A percentile compares a stretch with the other conserved stretches of the same genome.
These are phyloP conservation scores for Entosphenus tridentatus DNA, from an alignment of 2,113 vertebrate genomes.

Conservation along the genomic window DNA sequence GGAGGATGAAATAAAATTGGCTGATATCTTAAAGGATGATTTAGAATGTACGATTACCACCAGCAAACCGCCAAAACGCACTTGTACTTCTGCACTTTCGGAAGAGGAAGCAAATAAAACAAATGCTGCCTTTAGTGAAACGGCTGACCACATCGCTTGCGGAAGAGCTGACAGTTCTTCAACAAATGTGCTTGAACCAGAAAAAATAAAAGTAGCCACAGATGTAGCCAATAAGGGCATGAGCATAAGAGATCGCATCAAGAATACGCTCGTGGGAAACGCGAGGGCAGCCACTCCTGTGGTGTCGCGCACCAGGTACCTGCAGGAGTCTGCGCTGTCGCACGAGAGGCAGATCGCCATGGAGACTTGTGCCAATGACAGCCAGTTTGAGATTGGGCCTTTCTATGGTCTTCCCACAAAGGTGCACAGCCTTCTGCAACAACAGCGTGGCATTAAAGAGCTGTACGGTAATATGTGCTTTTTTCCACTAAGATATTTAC, in stretches of 20 bases:
- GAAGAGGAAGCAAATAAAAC: slow-evolving; percentile 6
- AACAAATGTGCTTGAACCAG: slow-evolving; percentile 5
- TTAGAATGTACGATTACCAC: not conserved
- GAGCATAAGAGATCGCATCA: slow-evolving; percentile 50
- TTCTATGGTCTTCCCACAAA: slow-evolving; percentile 77
- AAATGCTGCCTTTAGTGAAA: not conserved
- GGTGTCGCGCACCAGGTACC: slow-evolving; percentile 30
- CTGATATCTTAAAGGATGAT: no score
- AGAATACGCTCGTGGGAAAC: slow-evolving; percentile 54
- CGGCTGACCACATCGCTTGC: not conserved
- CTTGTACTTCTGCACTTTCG: not conserved
- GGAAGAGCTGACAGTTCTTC: not conserved
- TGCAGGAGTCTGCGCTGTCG: slow-evolving; percentile 40
- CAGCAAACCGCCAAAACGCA: not conserved
- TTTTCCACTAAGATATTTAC: no score
- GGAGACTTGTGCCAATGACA: slow-evolving; percentile 27
- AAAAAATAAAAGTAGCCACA: not conserved
- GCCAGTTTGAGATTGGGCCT: slow-evolving; percentile 46
- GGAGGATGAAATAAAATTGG: no score
- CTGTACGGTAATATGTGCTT: slow-evolving; percentile 47
- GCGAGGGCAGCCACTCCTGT: slow-evolving; percentile 27
- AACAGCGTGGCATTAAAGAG: slow-evolving; percentile 44
- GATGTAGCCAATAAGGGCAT: slow-evolving; percentile 14
- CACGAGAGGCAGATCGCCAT: slow-evolving; percentile 48
- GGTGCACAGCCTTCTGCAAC: slow-evolving; percentile 55